Percentiles rank a stretch among this genome's conserved stretches.
These are phyloP conservation scores for Clepsis dumicolana DNA, from an alignment of 2,888 invertebrate species.

Conservation along the genomic window DNA sequence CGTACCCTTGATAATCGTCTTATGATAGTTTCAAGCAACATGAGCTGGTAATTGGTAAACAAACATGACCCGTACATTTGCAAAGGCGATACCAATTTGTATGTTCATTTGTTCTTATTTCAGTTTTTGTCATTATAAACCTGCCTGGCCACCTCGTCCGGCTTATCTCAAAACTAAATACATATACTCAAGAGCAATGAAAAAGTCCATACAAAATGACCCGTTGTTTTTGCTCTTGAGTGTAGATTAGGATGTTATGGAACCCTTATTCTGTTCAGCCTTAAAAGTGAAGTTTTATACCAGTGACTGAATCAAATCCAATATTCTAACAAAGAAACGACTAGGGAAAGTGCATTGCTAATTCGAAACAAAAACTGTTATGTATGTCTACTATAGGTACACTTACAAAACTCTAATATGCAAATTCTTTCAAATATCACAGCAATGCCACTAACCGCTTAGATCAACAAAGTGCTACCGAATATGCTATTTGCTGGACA, in stretches of 20 bases:
- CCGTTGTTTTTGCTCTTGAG: too few species aligned
- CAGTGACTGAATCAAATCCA: too few species aligned
- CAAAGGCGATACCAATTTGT: neutral
- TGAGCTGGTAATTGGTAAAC: conserved; percentile 2
- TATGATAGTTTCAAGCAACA: conserved; percentile 25
- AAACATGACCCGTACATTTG: neutral
- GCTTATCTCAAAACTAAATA: too few species aligned
- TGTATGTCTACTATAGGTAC: too few species aligned
- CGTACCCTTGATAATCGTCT: conserved; percentile 30
- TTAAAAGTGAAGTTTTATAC: too few species aligned
- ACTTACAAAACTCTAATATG: neutral
- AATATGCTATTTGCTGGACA: neutral
- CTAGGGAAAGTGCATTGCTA: too few species aligned
- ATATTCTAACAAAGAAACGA: too few species aligned
- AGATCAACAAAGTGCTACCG: neutral
- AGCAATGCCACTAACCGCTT: neutral
- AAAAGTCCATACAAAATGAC: too few species aligned
- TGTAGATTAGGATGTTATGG: too few species aligned
- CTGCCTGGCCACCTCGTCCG: neutral
- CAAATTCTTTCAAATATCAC: neutral
- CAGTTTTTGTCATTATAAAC: neutral
- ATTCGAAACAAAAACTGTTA: too few species aligned
- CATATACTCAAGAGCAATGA: too few species aligned
- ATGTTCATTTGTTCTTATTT: neutral
- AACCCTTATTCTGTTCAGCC: too few species aligned